Base-by-base conservation (phyloP, 30 jellyfish, hydroid and myxozoan genomes). In the Hydractinia echinata region DNA sequence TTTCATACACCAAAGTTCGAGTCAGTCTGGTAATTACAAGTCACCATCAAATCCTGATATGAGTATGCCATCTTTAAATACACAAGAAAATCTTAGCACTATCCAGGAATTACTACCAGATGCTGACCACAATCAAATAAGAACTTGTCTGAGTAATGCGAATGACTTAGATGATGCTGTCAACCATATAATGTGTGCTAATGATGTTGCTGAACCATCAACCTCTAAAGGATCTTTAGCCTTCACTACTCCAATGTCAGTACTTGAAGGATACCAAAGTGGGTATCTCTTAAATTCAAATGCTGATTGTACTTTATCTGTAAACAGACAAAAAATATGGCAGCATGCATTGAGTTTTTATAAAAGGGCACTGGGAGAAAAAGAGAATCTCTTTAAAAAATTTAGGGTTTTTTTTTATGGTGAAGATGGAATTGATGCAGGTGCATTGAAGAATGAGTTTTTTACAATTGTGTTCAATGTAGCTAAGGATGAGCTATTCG, bases 371-470 rank as follows among this genome's bases (percentile, higher is more conserved):
- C 10, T 64, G 19, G 74, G 74, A n/a, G 74, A 64, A n/a, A 44
- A n/a, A 7, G 74, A 64, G 19, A 64, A n/a, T 64, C 74, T 64
- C 39, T 2, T 30, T n/a, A 64, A 64, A 13, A 64, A 64, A 64
- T 4, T 64, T 64, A n/a, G 51, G 74, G 19, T 44, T 64, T 64
- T 64, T 51, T n/a, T 64, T 64, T 64, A 64, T n/a, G 39, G 39
- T 64, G 74, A 64, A 64, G 39, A 64, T 64, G 74, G 74, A 64
- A 64, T 64, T 64, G 74, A 64, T 64, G 74, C 74, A 64, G 74
- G 74, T 64, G 74, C 74, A 6, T 44, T 64, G 39, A 64, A 64
- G 74, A 51, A 7, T 64, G 74, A 64, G 74, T 64, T 64, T 51
- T 64, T 64, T 64, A 64, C 74, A 64, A 64, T n/a, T n/a, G 74